Percentiles rank a stretch among this genome's conserved stretches.
These are phyloP conservation scores for Meandrina meandrites DNA, from an alignment of 92 coral and sea anemone genomes.

Conservation along the genomic window DNA sequence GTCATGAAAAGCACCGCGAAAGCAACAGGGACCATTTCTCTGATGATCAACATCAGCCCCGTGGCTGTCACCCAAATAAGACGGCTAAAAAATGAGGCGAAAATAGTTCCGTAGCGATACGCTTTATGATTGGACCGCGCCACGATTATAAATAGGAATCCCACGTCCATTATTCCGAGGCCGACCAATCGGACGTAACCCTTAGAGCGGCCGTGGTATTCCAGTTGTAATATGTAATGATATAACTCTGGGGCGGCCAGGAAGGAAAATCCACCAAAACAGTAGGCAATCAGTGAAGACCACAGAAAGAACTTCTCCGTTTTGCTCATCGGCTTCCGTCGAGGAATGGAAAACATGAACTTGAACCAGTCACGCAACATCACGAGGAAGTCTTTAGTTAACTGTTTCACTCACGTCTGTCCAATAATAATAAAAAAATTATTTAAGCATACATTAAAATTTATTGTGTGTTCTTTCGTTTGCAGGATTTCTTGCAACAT, in stretches of 20 bases:
- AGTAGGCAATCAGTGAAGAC: constrained; percentile 29
- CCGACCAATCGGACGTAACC: constrained; percentile 17
- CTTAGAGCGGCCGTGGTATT: constrained; percentile 25
- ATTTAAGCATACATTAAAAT: not conserved
- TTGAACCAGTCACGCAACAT: constrained; percentile 37
- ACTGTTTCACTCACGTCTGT: not conserved
- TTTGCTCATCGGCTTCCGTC: constrained; percentile 19
- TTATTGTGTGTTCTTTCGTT: not conserved
- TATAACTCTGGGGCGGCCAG: constrained; percentile 18
- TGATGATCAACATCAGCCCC: not conserved
- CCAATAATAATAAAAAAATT: not conserved
- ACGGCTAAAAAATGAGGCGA: constrained; percentile 15
- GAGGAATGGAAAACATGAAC: constrained; percentile 27
- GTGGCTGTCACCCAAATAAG: constrained; percentile 15
- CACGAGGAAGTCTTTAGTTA: not conserved
- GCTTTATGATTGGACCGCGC: constrained; percentile 14
- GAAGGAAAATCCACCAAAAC: constrained; percentile 20
- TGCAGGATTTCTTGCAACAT: too few species aligned
- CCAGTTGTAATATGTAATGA: not conserved
- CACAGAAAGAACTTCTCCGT: constrained; percentile 29
- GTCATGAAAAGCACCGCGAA: not conserved
- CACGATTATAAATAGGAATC: constrained; percentile 13
- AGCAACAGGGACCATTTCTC: constrained; percentile 11
- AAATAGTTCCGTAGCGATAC: constrained; percentile 14
- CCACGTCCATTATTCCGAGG: not conserved